Percentiles rank a stretch among this genome's conserved stretches.
phyloP scores from a whole-genome alignment of 2,797 vertebrate species.

The Pampus argenteus region DNA sequence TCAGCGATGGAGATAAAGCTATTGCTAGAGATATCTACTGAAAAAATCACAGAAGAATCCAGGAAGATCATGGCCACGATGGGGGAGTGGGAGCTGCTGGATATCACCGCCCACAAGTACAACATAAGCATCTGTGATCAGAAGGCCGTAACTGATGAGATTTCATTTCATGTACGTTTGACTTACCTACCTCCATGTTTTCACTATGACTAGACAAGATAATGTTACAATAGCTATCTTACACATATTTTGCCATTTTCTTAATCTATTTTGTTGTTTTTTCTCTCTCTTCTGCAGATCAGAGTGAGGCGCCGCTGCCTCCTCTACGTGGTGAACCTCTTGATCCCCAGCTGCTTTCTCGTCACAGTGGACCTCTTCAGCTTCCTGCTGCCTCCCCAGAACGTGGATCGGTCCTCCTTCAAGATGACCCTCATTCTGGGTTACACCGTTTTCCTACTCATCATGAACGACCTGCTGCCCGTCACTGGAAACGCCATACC shows the following conservation, averaged over 20 bases:
- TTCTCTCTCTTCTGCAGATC: constrained; percentile 65
- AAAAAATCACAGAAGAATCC: constrained; percentile 57
- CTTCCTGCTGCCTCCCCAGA: constrained; percentile 84
- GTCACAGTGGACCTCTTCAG: constrained; percentile 86
- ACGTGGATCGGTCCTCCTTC: constrained; percentile 79
- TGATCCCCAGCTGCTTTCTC: constrained; percentile 86
- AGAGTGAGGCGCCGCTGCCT: constrained; percentile 72
- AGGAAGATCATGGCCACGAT: constrained; percentile 71
- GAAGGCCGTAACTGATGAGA: background rate
- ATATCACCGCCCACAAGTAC: constrained; percentile 58
- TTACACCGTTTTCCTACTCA: constrained; percentile 86
- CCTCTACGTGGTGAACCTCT: constrained; percentile 82
- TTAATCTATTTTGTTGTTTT: background rate
- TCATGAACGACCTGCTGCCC: constrained; percentile 84
- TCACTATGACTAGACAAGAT: too few relatives aligned
- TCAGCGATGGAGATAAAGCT: constrained; percentile 74
- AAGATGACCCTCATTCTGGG: constrained; percentile 88
- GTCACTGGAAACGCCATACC: constrained; percentile 78
- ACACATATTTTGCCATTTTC: background rate
- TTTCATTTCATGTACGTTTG: constrained; percentile 62
- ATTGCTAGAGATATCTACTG: constrained; percentile 24
- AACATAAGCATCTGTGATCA: rapidly evolving
- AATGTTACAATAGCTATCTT: too few relatives aligned
- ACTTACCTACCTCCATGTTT: background rate
- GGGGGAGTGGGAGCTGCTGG: constrained; percentile 84